Base-by-base conservation (phyloP, 2,797 vertebrate genomes). In the Anabacerthia variegaticeps region DNA sequence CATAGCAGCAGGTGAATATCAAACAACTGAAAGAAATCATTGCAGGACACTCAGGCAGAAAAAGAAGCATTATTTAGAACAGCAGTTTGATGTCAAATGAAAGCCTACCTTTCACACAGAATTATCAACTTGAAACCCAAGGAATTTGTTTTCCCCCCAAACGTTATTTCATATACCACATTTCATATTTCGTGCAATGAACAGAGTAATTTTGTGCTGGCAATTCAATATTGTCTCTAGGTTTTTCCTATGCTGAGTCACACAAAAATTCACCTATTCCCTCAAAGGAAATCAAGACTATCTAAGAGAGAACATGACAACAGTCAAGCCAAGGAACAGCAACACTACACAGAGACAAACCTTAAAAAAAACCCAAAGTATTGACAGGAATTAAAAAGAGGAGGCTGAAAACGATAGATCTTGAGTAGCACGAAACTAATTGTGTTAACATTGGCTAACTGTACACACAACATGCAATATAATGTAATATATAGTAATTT, bases 1-100 rank as follows among this genome's bases (percentile, higher is more conserved):
- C 69, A 79, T 2, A 61, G 55, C 87, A 91, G 89, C 68, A 95
- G 78, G 39, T 59, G 78, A 90, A 83, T 94, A 91, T 56, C 85
- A 88, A 81, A 90, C 27, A 88, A 41, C 30, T 87, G 65, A 80
- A 92, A 54, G 20, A 86, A 79, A 93, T n/a, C 44, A 88, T 0
- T 44, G 30, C 49, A 91, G 66, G 67, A 91, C n/a, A 41, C 26
- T 59, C 55, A 43, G 14, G 27, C 58, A 96, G 67, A 81, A 59
- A 69, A 68, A 80, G 9, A 84, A 76, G 27, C n/a, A 65, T 54
- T 74, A 56, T 48, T 66, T 59, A 69, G 27, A 89, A 90, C 15
- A 93, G 22, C 43, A 93, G 28, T 32, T 30, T 91, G 32, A 51
- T 78, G 30, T 8, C 37, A 86, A 90, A 48, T 30, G 11, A 30